phyloP scores from a whole-genome alignment of 2,797 vertebrate genomes.

The Sparidentex hasta region DNA sequence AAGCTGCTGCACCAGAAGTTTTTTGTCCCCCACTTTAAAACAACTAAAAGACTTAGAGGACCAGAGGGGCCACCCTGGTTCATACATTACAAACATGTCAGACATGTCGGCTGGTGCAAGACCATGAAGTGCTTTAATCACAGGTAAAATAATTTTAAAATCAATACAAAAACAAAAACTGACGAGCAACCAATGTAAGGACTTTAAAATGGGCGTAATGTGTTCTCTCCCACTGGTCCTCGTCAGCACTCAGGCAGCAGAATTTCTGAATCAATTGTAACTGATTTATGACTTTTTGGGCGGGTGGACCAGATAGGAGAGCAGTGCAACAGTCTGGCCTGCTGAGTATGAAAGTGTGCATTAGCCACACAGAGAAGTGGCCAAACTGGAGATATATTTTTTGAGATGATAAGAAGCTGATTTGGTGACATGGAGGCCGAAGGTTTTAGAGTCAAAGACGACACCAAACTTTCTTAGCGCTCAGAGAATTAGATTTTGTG shows the following conservation, averaged over 20 bases:
- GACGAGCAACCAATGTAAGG: conserved; percentile 9
- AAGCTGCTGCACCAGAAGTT: background rate
- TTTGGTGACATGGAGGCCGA: background rate
- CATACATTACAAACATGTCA: conserved; percentile 2
- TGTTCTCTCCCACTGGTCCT: background rate
- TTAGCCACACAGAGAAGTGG: background rate
- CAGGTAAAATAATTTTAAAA: background rate
- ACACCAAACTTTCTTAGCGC: background rate
- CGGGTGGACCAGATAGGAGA: background rate
- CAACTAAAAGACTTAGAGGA: background rate
- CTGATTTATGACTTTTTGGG: conserved; percentile 1
- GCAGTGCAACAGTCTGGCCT: background rate
- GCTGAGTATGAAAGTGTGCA: background rate
- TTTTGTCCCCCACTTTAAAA: background rate
- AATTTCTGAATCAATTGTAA: conserved; percentile 7
- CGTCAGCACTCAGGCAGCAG: background rate
- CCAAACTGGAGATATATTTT: background rate
- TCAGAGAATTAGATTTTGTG: background rate
- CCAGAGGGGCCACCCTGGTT: background rate
- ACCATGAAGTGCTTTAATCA: background rate
- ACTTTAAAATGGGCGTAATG: background rate
- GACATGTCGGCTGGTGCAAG: background rate
- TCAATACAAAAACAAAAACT: background rate
- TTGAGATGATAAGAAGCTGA: conserved; percentile 1
- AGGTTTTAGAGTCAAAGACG: background rate